Percentiles rank a stretch among this genome's conserved stretches.
Conservation (phyloP, 2,888 invertebrate genomes). For the Torymus texanus region DNA sequence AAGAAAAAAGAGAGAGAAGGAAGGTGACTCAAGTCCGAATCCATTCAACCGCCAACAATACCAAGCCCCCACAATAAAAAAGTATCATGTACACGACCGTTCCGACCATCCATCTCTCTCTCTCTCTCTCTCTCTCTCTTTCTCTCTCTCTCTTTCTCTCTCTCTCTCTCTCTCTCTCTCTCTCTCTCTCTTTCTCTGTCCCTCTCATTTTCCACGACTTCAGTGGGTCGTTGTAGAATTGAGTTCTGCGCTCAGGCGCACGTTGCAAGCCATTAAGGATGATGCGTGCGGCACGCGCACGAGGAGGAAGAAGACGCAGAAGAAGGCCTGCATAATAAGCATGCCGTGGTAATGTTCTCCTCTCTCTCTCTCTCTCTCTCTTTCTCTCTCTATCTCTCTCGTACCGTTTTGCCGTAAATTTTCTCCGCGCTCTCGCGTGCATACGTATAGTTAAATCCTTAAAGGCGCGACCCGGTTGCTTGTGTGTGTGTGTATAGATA, state of each 20-base stretch:
- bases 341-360: conserved; percentile 10
- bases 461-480: conserved; percentile 1
- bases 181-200: conserved; percentile 8
- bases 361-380: too few species aligned
- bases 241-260: conserved; percentile 40
- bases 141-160: conserved; percentile 30
- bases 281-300: neutral
- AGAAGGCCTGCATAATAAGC: conserved; percentile 51
- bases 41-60: too few species aligned
- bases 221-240: conserved; percentile 55
- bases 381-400: neutral
- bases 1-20: too few species aligned
- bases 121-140: conserved; percentile 26
- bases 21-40: too few species aligned
- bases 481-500: neutral
- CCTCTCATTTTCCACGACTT: neutral
- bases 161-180: conserved; percentile 29
- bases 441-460: conserved; percentile 3
- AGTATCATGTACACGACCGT: conserved; percentile 8
- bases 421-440: conserved; percentile 19
- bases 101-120: neutral
- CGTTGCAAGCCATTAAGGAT: conserved; percentile 53
- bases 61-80: too few species aligned
- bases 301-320: conserved; percentile 30
- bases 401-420: conserved; percentile 59